Base-by-base conservation (phyloP, 2,888 invertebrate genomes). In the Anarsia innoxiella region DNA sequence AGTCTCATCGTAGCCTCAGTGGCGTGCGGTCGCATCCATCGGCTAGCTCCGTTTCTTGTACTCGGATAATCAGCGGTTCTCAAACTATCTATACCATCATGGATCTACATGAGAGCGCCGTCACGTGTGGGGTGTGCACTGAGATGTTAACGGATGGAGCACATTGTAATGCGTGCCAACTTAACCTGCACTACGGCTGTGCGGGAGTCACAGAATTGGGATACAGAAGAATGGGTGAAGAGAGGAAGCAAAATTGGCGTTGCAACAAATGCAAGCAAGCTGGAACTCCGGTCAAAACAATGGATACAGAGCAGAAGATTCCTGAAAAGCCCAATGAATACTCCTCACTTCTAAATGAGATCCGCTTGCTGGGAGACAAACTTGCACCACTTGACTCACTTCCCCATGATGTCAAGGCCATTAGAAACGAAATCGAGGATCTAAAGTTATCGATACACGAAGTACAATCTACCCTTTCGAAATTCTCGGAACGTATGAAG, bases 191-290 rank as follows among this genome's bases (percentile, higher is more conserved):
- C 16, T 35, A 31, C 11, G 31, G 16, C 16, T 39, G 39, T 25
- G 35, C 35, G 8, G 35, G 26, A 12, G 31, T 39, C 3, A 35
- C 30, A 9, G 39, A 35, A 35, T 2, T 4, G 1, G 35, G 39
- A 8, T 39, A 35, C 10, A 12, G 35, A 1, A 34, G 13, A 12
- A 9, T 39, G 2, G 39, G 35, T 2, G 13, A 11, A 9, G 34
- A 34, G 11, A 13, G 39, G 11, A 34, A n/a, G 29, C 12, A 29
- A n/a, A 15, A 11, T 1, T 39, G 39, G 31, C 16, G 14, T 1
- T 39, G 35, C 13, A 8, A n/a, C 13, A 23, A 12, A 0, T 41
- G 41, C 10, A 31, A 23, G 11, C 11, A 16, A 10, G 3, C 31
- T 1, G 19, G 19, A 11, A 23, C 6, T 9, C 10, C 23, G 10